Percentiles rank a stretch among this genome's conserved stretches.
Conservation (phyloP, 2,797 vertebrate genomes). For the Brotula barbata region DNA sequence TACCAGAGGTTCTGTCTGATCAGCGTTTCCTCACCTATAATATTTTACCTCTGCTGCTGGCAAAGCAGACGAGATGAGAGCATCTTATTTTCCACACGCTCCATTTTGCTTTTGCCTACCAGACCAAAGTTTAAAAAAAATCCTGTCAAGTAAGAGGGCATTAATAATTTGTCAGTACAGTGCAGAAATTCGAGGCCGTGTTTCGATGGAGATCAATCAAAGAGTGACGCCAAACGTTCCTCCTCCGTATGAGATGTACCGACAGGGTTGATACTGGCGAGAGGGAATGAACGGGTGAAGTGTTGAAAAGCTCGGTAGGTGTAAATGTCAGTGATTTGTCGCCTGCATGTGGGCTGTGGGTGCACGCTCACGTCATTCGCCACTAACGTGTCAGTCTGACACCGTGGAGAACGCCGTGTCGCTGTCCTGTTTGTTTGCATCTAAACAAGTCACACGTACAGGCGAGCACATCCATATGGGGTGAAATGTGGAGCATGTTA, state of each 20-base stretch:
- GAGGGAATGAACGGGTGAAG: neutral
- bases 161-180: neutral
- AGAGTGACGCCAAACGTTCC: no score
- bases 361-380: conserved; percentile 47
- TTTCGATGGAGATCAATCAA: conserved; percentile 10
- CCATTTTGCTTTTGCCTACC: neutral
- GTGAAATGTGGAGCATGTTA: neutral
- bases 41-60: neutral
- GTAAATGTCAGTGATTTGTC: conserved; percentile 3
- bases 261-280: neutral
- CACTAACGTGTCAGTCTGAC: conserved; percentile 35
- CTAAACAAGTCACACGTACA: conserved; percentile 9
- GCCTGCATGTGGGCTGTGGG: conserved; percentile 32
- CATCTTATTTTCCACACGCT: neutral
- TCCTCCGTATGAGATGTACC: conserved; percentile 10
- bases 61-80: neutral
- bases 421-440: conserved; percentile 22
- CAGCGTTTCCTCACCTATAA: neutral
- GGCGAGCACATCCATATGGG: conserved; percentile 6
- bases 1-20: no score
- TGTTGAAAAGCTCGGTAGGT: conserved; percentile 15
- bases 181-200: neutral
- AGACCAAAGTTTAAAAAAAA: neutral
- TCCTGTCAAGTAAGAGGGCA: neutral
- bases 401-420: conserved; percentile 36